Base-by-base conservation (phyloP, 2,113 vertebrate species). In the Odocoileus virginianus region DNA sequence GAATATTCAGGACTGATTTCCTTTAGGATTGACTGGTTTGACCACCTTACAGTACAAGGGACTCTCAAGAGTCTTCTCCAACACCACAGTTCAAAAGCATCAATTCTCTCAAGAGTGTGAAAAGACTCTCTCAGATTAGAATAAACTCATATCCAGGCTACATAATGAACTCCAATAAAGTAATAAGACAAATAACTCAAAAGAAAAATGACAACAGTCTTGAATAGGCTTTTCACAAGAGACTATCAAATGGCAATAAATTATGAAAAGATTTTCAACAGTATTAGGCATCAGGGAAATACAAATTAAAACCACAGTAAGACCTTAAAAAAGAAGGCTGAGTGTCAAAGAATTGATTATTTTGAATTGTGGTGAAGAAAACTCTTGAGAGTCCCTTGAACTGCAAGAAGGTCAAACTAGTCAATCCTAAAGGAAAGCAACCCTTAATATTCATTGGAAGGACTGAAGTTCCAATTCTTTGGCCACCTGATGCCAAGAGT, bases 271-370 rank as follows among this genome's bases (percentile, higher is more conserved):
- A 87, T 76, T 43, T 83, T 93, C 30, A 74, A 28, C n/a, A 40
- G 28, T 91, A 91, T 88, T 89, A 89, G 43, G 43, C 76, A 67
- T 81, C 30, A 82, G 50, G 15, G 40, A 94, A 95, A 67, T 89
- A 92, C 16, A 95, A 88, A 89, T 74, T 74, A 92, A 96, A 94
- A 89, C 78, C 40, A 95, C 10, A 76, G 25, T 82, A 61, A 91
- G 55, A 87, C 52, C 91, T 95, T 27, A 5, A 36, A 45, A 33
- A 45, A 71, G n/a, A 71, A 23, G 67, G n/a, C n/a, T 71, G 67
- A 71, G n/a, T 40, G n/a, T 9, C 19, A 71, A 71, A 71, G n/a
- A 71, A 71, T 23, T 71, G n/a, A 71, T 36, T n/a, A 36, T 40
- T 40, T 71, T 40, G n/a, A 71, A 71, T 23, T 23, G 67, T 71